Conservation (phyloP, 2,888 invertebrate genomes). For the Agrotis exclamationis region DNA sequence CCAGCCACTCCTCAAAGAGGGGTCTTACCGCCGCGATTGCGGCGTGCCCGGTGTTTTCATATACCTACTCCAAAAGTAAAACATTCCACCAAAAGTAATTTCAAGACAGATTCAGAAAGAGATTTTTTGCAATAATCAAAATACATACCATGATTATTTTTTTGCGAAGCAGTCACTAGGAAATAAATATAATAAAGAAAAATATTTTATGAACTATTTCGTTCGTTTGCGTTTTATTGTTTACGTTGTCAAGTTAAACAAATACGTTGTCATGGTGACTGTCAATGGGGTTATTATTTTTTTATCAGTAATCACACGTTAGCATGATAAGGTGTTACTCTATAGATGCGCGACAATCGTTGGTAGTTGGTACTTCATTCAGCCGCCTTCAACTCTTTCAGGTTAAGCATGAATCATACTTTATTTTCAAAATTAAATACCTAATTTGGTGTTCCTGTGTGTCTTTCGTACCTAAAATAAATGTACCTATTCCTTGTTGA, state of each 20-base stretch:
- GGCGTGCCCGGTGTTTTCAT: too few species aligned
- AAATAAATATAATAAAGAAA: slow-evolving; percentile 16
- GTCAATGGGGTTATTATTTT: slow-evolving; percentile 12
- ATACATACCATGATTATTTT: slow-evolving; percentile 52
- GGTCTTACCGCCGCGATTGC: too few species aligned
- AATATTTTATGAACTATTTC: slow-evolving; percentile 12
- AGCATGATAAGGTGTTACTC: neutral
- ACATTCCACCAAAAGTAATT: neutral
- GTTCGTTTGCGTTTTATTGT: slow-evolving; percentile 21
- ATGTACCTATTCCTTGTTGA: too few species aligned
- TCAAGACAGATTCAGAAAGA: neutral
- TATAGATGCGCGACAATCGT: too few species aligned
- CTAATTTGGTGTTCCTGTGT: too few species aligned
- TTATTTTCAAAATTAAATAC: too few species aligned
- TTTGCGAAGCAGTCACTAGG: neutral
- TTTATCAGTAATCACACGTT: neutral
- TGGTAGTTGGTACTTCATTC: too few species aligned
- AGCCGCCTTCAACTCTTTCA: too few species aligned
- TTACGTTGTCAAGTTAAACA: slow-evolving; percentile 59
- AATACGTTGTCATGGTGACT: slow-evolving; percentile 64
- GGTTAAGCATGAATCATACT: too few species aligned
- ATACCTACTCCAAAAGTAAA: too few species aligned
- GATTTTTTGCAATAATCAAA: neutral
- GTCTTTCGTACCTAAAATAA: too few species aligned
- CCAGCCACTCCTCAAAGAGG: too few species aligned